Evolutionary conservation across 2,888 invertebrate genomes (phyloP).

Genomic region (Drosophila melanocephala): DNA sequence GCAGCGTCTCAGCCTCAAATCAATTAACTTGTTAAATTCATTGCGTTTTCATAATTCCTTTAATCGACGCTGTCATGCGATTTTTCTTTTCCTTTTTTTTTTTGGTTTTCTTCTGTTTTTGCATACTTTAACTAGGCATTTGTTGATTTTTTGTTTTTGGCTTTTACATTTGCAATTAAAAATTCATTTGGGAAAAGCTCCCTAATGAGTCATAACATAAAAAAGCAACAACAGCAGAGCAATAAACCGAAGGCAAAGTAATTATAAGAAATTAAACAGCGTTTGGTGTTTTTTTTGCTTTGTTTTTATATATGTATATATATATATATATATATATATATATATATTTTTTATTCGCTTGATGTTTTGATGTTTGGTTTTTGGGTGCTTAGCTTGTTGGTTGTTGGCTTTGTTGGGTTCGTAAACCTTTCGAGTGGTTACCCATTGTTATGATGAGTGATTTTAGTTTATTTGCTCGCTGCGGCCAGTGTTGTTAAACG

Average conservation of each 20-base stretch:
- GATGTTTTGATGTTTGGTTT: neutral
- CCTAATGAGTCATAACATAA: slow-evolving; percentile 34
- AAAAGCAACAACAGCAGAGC: slow-evolving; percentile 23
- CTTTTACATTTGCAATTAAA: slow-evolving; percentile 43
- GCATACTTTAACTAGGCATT: slow-evolving; percentile 2
- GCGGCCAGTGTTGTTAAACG: slow-evolving; percentile 1
- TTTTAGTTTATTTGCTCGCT: slow-evolving; percentile 10
- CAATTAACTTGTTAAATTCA: slow-evolving; percentile 41
- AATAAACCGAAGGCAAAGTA: slow-evolving; percentile 48
- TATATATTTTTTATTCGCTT: neutral
- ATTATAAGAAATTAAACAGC: slow-evolving; percentile 51
- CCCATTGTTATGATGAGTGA: slow-evolving; percentile 48
- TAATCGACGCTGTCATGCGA: slow-evolving; percentile 18
- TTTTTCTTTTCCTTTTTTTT: neutral
- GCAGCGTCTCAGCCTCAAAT: slow-evolving; percentile 15
- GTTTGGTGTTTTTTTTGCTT: neutral
- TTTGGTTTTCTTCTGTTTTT: neutral
- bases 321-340: neutral
- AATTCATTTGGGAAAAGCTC: slow-evolving; percentile 38
- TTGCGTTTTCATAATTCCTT: slow-evolving; percentile 35
- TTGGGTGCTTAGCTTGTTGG: slow-evolving; percentile 12
- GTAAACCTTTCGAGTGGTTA: slow-evolving; percentile 62
- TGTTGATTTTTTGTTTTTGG: neutral
- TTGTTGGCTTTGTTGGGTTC: slow-evolving; percentile 42
- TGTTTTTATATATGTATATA: neutral